Percentiles rank a stretch among this genome's conserved stretches.
Evolutionary conservation across 2,113 vertebrate genomes (phyloP).

Genomic region (Phoenicopterus ruber): DNA sequence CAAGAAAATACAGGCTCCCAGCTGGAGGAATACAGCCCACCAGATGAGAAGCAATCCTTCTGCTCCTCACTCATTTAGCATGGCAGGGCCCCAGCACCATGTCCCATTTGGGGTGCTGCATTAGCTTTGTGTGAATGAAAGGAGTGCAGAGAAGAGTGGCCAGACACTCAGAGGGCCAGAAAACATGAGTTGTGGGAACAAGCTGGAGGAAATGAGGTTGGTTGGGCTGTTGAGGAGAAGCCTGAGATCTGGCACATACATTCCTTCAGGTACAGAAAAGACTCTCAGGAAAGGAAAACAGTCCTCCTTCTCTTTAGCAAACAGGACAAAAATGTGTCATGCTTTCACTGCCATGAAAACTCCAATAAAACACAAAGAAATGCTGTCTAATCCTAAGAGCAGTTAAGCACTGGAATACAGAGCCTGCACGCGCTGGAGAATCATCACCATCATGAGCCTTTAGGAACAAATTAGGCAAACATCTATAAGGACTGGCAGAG

Average conservation of each 20-base stretch:
- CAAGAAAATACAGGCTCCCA: neutral
- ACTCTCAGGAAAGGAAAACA: neutral
- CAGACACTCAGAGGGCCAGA: neutral
- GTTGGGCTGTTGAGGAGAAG: neutral
- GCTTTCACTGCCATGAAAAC: neutral
- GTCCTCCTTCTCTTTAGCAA: neutral
- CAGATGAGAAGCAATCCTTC: neutral
- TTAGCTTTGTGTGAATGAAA: neutral
- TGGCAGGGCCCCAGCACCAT: neutral
- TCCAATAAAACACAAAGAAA: neutral
- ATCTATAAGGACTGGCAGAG: neutral
- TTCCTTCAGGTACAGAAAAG: neutral
- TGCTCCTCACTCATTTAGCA: neutral
- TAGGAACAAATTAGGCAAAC: neutral
- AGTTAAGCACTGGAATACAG: neutral
- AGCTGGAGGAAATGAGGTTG: accelerated
- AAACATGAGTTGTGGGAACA: neutral
- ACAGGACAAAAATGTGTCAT: neutral
- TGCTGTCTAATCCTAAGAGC: neutral
- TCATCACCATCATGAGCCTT: neutral
- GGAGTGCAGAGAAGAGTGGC: accelerated
- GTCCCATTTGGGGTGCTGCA: neutral
- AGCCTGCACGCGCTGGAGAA: neutral
- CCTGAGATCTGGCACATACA: neutral
- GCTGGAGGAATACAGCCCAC: neutral